Evolutionary conservation across 2,113 vertebrate species (phyloP), one percentile per base, ranked within the genome.

Genomic region (Trichechus manatus): DNA sequence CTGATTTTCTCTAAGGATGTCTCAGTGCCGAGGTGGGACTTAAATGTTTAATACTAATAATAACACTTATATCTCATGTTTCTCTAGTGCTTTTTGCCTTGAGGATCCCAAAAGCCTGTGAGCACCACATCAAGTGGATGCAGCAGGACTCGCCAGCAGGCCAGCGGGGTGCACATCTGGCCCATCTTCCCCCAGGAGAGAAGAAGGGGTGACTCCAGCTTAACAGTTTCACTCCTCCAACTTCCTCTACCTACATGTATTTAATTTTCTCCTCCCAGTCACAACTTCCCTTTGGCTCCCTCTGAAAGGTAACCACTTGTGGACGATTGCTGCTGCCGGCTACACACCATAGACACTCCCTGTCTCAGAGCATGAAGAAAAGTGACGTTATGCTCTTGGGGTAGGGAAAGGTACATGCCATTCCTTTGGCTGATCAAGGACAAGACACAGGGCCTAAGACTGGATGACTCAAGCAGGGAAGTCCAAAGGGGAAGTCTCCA

Each of bases 21-120:
- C 78, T 97, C 92, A 27, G 95, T 94, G 85, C 92, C 17, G 82
- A 98, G 93, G 96, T 98, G 94, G 96, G 94, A 97, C 96, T 89
- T 97, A 96, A 98, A 97, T 98, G 98, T 98, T 98, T 97, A 97
- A 97, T 97, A 96, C 92, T 95, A 97, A 91, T 97, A 97, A 97
- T 97, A 97, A 97, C 84, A 96, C 92, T 94, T 93, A 95, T 96
- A 95, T 93, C 82, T 97, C 92, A 42, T 80, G 80, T 97, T 95
- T 85, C 94, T 98, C 93, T 77, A 80, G 96, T 89, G 90, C 85
- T 94, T 96, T 97, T 68, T 84, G 92, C 95, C 63, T 78, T 86
- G 2, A 10, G 93, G 92, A 79, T 87, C 59, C 39, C 44, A 50
- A 59, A 89, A 75, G 87, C 59, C 86, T 89, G 31, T 29, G 47